Base-by-base conservation (phyloP, 2,113 vertebrate species). In the Pogonocichla stellata region DNA sequence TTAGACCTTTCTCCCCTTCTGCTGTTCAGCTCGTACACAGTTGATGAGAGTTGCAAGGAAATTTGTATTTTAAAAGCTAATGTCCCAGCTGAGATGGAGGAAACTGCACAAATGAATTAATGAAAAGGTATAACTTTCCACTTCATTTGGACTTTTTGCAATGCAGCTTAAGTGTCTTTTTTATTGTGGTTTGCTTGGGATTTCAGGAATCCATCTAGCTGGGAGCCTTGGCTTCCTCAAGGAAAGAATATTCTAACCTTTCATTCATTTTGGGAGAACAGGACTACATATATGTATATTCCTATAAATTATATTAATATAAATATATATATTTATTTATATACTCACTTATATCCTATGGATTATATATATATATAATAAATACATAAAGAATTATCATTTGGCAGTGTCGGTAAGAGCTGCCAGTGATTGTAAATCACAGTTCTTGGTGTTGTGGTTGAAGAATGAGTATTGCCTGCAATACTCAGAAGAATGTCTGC, bases 11-110 rank as follows among this genome's bases (percentile, higher is more conserved):
- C 85, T 94, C 91, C 89, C 93, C 83, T 96, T 95, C 85, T 91
- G 67, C 93, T 96, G 88, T 97, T 90, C 93, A 97, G 97, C 94
- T 93, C 75, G 1, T 93, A 97, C 47, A 64, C 90, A 91, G 95
- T 92, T 94, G 96, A 94, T 96, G 97, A 97, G 87, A 96, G 28
- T 80, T 87, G 92, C 93, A 96, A 93, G 96, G 91, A 97, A 91
- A 71, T 50, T 69, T 90, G 85, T 91, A 28, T 95, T 93, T 96
- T 95, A 95, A 95, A 97, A 56, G 10, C 86, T 94, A 88, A 94
- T 91, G 80, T 70, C 50, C 80, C 93, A 93, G 74, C 77, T 97
- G 96, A 97, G 93, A 95, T 89, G 92, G 95, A 97, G 73, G 91
- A 90, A 93, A 73, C 91, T 81, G 60, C 86, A 92, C 61, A 81